Evolutionary conservation across 2,797 vertebrate species (phyloP).

Genomic region (Muscicapa striata): DNA sequence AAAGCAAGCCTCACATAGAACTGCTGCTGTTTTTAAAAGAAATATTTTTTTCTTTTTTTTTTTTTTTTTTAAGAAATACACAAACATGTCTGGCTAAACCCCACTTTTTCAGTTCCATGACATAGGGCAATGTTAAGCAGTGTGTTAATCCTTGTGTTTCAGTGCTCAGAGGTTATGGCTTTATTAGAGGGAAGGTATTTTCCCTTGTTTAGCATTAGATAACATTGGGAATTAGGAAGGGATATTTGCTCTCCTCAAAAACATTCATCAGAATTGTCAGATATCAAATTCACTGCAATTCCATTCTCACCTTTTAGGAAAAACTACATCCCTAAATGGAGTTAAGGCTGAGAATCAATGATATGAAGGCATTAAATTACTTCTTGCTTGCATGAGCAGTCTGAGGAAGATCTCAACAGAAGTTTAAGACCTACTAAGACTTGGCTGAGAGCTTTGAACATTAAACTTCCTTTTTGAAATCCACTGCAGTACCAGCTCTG

Average conservation of each 20-base stretch:
- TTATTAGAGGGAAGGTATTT: not conserved
- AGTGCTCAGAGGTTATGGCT: not conserved
- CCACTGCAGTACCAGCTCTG: not conserved
- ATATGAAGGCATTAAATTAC: not conserved
- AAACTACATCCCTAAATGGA: not conserved
- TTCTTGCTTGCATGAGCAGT: not conserved
- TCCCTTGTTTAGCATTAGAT: not conserved
- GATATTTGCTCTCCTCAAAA: not conserved
- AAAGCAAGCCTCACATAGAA: not conserved
- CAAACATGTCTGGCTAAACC: accelerated
- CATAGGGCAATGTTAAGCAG: not conserved
- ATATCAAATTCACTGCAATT: not conserved
- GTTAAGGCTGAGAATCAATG: not conserved
- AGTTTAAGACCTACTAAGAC: not conserved
- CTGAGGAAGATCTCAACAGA: not conserved
- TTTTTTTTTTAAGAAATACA: not conserved
- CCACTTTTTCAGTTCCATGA: not conserved
- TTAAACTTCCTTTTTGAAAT: not conserved
- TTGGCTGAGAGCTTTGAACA: not conserved
- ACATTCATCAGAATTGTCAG: not conserved
- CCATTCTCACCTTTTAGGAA: not conserved
- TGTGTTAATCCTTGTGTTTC: not conserved
- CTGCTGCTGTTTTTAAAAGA: not conserved
- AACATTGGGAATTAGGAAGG: not conserved
- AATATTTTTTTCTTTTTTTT: not conserved